Conservation (phyloP, 23 tunicate species). For the Oikopleura vanhoeffeni region DNA sequence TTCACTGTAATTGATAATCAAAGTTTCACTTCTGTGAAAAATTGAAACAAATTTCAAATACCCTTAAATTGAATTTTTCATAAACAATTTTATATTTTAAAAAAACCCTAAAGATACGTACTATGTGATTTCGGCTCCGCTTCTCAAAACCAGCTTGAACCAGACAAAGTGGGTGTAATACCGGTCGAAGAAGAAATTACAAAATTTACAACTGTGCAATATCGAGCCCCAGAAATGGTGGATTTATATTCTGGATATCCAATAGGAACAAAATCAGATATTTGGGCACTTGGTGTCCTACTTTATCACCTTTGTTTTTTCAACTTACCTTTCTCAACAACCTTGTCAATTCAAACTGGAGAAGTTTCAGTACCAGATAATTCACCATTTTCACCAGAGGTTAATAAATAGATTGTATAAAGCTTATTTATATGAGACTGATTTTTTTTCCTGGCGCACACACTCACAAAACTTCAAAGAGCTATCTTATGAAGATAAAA, state of each 20-base stretch:
- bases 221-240: conserved; percentile 98
- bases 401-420: too few species aligned
- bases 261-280: conserved; percentile 73
- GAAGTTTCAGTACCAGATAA: conserved; percentile 84
- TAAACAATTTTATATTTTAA: too few species aligned
- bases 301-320: conserved; percentile 90
- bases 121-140: conserved; percentile 98
- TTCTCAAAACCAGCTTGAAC: conserved; percentile 31
- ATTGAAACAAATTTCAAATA: too few species aligned
- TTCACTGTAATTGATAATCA: too few species aligned
- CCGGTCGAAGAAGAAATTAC: conserved; percentile 78
- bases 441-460: too few species aligned
- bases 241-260: conserved; percentile 60
- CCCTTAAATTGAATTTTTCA: too few species aligned
- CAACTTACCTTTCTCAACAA: conserved; percentile 78
- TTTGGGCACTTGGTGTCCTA: conserved; percentile 95
- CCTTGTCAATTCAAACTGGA: conserved; percentile 76
- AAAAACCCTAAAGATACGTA: too few species aligned
- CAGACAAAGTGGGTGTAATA: conserved; percentile 27
- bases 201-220: conserved; percentile 81
- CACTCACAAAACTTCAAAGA: too few species aligned
- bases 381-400: too few species aligned
- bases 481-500: too few species aligned
- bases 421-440: too few species aligned
- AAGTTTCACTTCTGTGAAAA: too few species aligned